Evolutionary conservation across 2,797 vertebrate genomes (phyloP), one percentile per base, ranked within the genome.

Genomic region (Pantherophis vulpinus): DNA sequence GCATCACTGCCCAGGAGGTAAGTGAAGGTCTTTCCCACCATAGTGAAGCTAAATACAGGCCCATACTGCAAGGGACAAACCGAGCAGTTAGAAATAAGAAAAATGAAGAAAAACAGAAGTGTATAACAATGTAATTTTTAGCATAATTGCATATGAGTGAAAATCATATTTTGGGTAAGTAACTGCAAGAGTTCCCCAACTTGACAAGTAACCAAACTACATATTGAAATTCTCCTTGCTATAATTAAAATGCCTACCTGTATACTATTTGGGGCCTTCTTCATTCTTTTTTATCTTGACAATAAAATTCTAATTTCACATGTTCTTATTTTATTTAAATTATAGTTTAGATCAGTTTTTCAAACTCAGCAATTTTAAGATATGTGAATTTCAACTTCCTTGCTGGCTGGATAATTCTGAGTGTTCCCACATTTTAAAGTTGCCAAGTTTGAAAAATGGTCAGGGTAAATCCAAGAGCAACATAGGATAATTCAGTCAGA

Each of bases 1-100:
- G 99, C 98, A 18, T 99, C 99, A 7, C 99, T 99, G 27, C 99
- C 99, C 96, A 99, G 94, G 55, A 99, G 97, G 95, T 99, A 99
- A 0, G 99, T 99, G 97, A 99, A 99, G 0, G 98, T 99, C 94
- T 99, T 99, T 6, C 99, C 99, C 97, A 99, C 98, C 99, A 99
- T 99, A 9, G 99, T 99, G 95, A 99, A 99, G 93, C 99, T 99
- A 98, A 99, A 99, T 59, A 99, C 98, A 0, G 99, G 98, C 13
- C 99, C 99, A 56, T 99, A 99, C 99, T 99, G 96, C 58, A 94
- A n/a, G 51, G 23, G 10, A 87, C 2, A 93, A 10, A 93, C 12
- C 93, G 74, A 60, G 74, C 29, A 20, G 7, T 3, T 4, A 58
- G 89, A 54, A 23, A 9, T 4, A 32, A 0, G 0, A 59, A 14